A percentile compares a stretch with the other conserved stretches of the same genome.
These are phyloP conservation scores for Erinaceus europaeus DNA, from an alignment of 2,113 vertebrate species.

Conservation along the genomic window DNA sequence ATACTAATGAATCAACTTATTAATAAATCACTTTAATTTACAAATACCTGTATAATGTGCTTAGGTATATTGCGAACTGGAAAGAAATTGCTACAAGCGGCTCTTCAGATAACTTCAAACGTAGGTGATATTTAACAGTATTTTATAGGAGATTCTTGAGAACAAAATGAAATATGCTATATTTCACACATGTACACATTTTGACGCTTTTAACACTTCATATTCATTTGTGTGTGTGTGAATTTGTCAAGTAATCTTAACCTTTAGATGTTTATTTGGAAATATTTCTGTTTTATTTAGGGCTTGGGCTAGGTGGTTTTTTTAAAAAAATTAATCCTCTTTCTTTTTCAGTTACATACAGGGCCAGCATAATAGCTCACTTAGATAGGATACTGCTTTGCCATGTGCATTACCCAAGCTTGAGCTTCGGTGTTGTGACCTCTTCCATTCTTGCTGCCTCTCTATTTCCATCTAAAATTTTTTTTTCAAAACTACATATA, in stretches of 20 bases:
- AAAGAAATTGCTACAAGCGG: conserved; percentile 81
- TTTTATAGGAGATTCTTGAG: neutral
- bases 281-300: conserved; percentile 31
- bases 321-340: neutral
- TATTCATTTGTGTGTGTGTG: neutral
- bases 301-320: neutral
- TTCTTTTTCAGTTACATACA: too few relatives aligned
- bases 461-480: too few relatives aligned
- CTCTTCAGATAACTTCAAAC: conserved; percentile 73
- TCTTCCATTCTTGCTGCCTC: too few relatives aligned
- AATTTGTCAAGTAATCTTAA: conserved; percentile 8
- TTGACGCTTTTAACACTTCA: neutral
- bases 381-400: too few relatives aligned
- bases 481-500: neutral
- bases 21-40: conserved; percentile 44
- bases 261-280: neutral
- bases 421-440: too few relatives aligned
- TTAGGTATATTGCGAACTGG: conserved; percentile 82
- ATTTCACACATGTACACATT: neutral
- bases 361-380: too few relatives aligned
- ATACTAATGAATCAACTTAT: conserved; percentile 4
- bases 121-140: conserved; percentile 65
- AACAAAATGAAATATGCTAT: neutral
- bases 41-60: conserved; percentile 47
- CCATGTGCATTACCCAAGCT: too few relatives aligned